phyloP scores from a whole-genome alignment of 2,888 invertebrate genomes.

The Helleia helle region DNA sequence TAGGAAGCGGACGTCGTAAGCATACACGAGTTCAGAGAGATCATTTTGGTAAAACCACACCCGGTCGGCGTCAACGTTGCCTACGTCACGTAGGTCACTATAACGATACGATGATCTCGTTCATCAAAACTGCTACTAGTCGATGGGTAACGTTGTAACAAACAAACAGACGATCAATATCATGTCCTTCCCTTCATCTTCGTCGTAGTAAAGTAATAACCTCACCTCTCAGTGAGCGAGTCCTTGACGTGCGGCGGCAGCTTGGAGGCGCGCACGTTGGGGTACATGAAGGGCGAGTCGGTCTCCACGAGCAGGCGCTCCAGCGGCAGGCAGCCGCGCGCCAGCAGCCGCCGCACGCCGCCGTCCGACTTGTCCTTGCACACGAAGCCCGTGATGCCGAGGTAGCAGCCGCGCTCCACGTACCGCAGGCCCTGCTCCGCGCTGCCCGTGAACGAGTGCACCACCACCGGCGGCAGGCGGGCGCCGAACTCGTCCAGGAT shows the following conservation, averaged over 20 bases:
- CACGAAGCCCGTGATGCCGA: constrained; percentile 84
- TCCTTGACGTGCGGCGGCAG: constrained; percentile 91
- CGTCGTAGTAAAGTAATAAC: too few species aligned
- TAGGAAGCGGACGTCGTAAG: too few species aligned
- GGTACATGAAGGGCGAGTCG: constrained; percentile 97
- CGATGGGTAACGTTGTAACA: too few species aligned
- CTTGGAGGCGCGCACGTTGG: constrained; percentile 94
- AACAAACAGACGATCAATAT: too few species aligned
- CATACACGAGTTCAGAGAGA: too few species aligned
- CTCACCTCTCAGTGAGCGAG: constrained; percentile 85
- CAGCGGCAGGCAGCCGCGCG: constrained; percentile 85
- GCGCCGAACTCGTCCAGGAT: constrained; percentile 69
- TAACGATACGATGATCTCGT: too few species aligned
- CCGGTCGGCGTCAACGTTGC: too few species aligned
- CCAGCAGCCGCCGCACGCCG: constrained; percentile 87
- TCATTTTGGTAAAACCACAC: too few species aligned
- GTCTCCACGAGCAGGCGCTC: constrained; percentile 92
- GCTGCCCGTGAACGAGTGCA: constrained; percentile 94
- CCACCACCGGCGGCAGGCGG: constrained; percentile 84
- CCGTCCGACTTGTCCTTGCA: constrained; percentile 95
- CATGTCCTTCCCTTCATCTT: too few species aligned
- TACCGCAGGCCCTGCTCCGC: constrained; percentile 86
- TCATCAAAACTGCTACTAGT: too few species aligned
- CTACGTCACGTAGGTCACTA: too few species aligned
- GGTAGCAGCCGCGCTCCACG: constrained; percentile 87